Conservation (phyloP, 1,140 invertebrate genomes). For the Saccostrea cuccullata region DNA sequence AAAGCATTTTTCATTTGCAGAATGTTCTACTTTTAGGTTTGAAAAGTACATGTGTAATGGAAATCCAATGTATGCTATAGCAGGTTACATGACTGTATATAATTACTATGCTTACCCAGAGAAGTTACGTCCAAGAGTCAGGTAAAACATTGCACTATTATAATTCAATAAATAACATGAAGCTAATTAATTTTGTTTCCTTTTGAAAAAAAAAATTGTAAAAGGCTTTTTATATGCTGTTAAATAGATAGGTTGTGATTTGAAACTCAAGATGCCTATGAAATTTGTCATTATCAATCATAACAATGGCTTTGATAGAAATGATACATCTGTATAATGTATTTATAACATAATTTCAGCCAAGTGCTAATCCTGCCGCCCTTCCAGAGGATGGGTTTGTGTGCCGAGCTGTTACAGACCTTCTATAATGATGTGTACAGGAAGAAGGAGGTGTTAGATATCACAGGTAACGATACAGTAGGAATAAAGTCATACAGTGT, state of each 20-base stretch:
- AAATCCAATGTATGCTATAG: slow-evolving; percentile 84
- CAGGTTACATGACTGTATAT: slow-evolving; percentile 94
- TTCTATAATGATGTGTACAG: slow-evolving; percentile 89
- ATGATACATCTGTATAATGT: not conserved
- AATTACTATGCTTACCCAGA: slow-evolving; percentile 90
- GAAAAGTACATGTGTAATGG: slow-evolving; percentile 88
- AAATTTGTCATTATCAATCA: too few species aligned
- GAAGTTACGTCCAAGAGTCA: too few species aligned
- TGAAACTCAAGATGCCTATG: too few species aligned
- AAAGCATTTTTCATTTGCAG: too few species aligned
- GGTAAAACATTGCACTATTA: too few species aligned
- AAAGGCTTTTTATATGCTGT: too few species aligned
- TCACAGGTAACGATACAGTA: slow-evolving; percentile 84
- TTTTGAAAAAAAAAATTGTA: too few species aligned
- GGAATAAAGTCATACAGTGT: not conserved
- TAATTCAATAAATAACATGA: too few species aligned
- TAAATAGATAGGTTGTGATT: too few species aligned
- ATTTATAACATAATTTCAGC: slow-evolving; percentile 78
- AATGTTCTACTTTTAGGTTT: slow-evolving; percentile 82
- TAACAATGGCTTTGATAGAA: too few species aligned
- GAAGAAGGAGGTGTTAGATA: slow-evolving; percentile 88
- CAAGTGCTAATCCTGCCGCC: slow-evolving; percentile 94
- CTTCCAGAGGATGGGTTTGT: slow-evolving; percentile 91
- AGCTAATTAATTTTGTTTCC: too few species aligned
- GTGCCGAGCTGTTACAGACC: slow-evolving; percentile 86